phyloP scores from a whole-genome alignment of 2,888 invertebrate genomes.

The Aplocera efformata region DNA sequence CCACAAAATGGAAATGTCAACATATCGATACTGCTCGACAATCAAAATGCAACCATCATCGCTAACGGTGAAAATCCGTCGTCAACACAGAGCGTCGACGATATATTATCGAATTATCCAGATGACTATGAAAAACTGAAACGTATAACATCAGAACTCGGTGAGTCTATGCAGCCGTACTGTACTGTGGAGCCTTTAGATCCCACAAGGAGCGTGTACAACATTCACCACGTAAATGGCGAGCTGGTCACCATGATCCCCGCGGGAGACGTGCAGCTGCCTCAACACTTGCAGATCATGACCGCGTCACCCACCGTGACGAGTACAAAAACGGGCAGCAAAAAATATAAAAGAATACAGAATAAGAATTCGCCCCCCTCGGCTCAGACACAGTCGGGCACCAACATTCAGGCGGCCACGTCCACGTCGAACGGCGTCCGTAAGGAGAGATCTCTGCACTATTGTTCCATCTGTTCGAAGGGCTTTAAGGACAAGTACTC shows the following conservation, averaged over 20 bases:
- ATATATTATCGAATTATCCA: slow-evolving; percentile 84
- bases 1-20: slow-evolving; percentile 65
- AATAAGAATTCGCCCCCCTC: slow-evolving; percentile 73
- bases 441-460: slow-evolving; percentile 93
- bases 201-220: slow-evolving; percentile 76
- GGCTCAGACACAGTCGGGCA: slow-evolving; percentile 58
- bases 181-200: slow-evolving; percentile 81
- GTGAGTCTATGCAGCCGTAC: slow-evolving; percentile 87
- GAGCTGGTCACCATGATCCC: slow-evolving; percentile 74
- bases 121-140: slow-evolving; percentile 93
- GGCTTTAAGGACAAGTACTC: slow-evolving; percentile 98
- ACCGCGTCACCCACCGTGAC: slow-evolving; percentile 82
- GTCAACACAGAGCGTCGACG: slow-evolving; percentile 84
- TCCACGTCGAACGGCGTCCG: slow-evolving; percentile 86
- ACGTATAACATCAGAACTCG: slow-evolving; percentile 90
- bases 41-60: slow-evolving; percentile 62
- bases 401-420: slow-evolving; percentile 73
- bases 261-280: slow-evolving; percentile 65
- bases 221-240: slow-evolving; percentile 74
- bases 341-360: slow-evolving; percentile 86
- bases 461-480: slow-evolving; percentile 95
- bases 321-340: slow-evolving; percentile 82
- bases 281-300: slow-evolving; percentile 78
- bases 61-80: slow-evolving; percentile 76
- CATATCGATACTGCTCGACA: slow-evolving; percentile 73